Percentiles rank a stretch among this genome's conserved stretches.
Conservation (phyloP, 2,113 vertebrate genomes). For the Corythaixoides concolor region DNA sequence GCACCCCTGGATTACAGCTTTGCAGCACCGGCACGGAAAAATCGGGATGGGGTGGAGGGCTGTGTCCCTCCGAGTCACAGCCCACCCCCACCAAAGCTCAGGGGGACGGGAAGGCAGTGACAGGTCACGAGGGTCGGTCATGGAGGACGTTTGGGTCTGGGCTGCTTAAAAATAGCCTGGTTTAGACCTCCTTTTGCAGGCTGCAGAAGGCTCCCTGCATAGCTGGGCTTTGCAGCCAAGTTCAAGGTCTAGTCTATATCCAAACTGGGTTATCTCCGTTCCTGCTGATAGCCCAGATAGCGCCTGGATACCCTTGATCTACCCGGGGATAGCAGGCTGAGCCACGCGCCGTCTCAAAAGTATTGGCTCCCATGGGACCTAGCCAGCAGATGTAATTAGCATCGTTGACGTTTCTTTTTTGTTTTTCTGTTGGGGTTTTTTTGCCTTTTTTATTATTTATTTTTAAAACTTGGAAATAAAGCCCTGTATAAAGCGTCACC, state of each 20-base stretch:
- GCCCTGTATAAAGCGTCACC: not conserved
- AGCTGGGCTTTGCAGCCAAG: constrained; percentile 24
- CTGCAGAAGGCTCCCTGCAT: not conserved
- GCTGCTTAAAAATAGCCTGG: constrained; percentile 38
- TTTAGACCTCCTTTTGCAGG: constrained; percentile 31
- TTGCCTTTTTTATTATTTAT: not conserved
- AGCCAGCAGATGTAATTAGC: constrained; percentile 33
- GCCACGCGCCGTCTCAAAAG: not conserved
- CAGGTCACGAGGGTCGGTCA: rapidly evolving
- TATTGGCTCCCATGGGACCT: not conserved
- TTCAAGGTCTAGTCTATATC: constrained; percentile 47
- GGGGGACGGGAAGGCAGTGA: not conserved
- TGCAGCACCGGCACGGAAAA: not conserved
- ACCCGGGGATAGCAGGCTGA: not conserved
- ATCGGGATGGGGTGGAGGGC: not conserved
- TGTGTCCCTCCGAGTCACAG: not conserved
- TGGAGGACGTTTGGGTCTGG: not conserved
- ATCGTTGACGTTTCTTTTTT: not conserved
- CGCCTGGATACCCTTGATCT: constrained; percentile 26
- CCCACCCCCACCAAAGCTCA: not conserved
- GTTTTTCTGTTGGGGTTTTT: not conserved
- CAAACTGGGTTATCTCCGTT: constrained; percentile 33
- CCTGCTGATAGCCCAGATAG: constrained; percentile 56
- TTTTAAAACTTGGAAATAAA: not conserved
- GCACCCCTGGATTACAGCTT: not conserved